Conservation (phyloP, 2,113 vertebrate genomes). For the Fulica atra region DNA sequence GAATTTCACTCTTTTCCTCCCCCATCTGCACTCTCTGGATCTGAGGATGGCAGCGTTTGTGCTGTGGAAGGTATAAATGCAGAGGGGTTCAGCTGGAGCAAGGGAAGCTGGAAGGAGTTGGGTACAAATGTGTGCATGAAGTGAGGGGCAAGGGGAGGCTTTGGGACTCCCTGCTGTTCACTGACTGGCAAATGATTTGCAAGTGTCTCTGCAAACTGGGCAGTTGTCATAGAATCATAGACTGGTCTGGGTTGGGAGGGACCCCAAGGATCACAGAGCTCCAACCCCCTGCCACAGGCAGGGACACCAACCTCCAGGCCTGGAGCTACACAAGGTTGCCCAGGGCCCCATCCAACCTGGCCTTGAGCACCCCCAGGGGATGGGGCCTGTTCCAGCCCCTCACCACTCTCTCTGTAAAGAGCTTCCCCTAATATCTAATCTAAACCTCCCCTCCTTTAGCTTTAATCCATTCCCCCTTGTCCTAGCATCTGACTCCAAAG, state of each 20-base stretch:
- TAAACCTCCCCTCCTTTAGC: no score
- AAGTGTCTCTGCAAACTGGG: neutral
- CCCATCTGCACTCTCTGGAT: neutral
- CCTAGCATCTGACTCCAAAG: neutral
- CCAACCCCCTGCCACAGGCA: no score
- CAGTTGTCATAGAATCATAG: neutral
- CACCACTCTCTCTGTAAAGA: no score
- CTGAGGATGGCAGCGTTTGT: neutral
- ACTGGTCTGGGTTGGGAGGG: no score
- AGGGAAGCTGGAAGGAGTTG: neutral
- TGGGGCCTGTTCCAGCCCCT: no score
- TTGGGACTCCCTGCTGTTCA: neutral
- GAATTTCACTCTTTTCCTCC: rapidly evolving
- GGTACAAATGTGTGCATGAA: rapidly evolving
- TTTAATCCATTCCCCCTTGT: no score
- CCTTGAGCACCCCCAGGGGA: no score
- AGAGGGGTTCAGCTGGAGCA: neutral
- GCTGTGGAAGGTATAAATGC: neutral
- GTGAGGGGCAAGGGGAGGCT: rapidly evolving
- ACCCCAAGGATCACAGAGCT: no score
- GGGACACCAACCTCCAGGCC: no score
- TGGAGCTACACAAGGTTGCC: no score
- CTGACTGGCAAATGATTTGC: neutral
- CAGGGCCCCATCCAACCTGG: no score
- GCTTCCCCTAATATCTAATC: no score